A percentile compares a stretch with the other conserved stretches of the same genome.
phyloP scores from a whole-genome alignment of 2,888 invertebrate species.

The Lottia scabra region DNA sequence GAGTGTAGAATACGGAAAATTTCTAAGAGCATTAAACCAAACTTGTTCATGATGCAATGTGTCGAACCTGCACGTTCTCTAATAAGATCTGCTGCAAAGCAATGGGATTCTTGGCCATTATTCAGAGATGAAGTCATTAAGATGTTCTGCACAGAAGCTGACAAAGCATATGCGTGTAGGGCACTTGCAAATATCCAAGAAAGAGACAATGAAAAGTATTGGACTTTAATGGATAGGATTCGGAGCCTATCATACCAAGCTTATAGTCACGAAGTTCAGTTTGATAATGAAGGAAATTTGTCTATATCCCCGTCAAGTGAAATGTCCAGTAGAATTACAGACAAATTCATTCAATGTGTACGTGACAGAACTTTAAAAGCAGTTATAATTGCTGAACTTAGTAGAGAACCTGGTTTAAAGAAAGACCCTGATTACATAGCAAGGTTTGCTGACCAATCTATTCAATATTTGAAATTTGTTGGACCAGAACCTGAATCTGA shows the following conservation, averaged over 20 bases:
- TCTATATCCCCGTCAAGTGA: neutral
- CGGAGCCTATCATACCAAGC: neutral
- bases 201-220: neutral
- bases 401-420: neutral
- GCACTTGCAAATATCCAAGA: neutral
- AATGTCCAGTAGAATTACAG: neutral
- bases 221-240: neutral
- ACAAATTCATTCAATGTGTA: neutral
- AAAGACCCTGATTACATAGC: neutral
- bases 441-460: neutral
- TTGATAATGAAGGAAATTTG: neutral
- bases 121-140: neutral
- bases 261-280: neutral
- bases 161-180: neutral
- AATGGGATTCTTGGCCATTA: neutral
- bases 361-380: neutral
- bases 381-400: neutral
- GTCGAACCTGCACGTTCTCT: neutral
- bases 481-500: neutral
- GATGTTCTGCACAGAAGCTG: neutral
- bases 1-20: neutral
- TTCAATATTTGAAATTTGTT: neutral
- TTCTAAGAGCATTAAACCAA: neutral
- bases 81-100: neutral
- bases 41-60: neutral